phyloP scores from a whole-genome alignment of 2,113 vertebrate genomes.

The Siphamia tubifer region DNA sequence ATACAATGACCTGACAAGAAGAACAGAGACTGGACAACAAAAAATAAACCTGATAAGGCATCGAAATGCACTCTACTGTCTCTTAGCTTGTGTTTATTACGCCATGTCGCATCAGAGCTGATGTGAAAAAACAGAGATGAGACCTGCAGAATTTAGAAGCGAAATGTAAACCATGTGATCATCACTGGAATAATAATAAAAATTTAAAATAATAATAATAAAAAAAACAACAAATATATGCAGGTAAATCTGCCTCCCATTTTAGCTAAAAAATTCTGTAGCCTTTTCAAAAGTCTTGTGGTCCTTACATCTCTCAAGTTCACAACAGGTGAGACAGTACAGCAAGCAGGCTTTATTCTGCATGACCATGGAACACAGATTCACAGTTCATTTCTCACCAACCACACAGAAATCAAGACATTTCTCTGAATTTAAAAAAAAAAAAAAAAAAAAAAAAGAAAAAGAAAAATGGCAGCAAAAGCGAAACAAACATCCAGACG shows the following conservation, averaged over 20 bases:
- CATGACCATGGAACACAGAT: conserved; percentile 65
- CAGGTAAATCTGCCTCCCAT: conserved; percentile 36
- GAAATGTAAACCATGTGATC: conserved; percentile 57
- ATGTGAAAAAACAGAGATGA: conserved; percentile 42
- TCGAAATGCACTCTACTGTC: conserved; percentile 43
- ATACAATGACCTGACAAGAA: conserved; percentile 45
- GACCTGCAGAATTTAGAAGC: conserved; percentile 38
- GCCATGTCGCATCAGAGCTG: conserved; percentile 2
- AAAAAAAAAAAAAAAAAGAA: conserved; percentile 9
- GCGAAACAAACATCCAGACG: conserved; percentile 57
- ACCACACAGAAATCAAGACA: conserved; percentile 44
- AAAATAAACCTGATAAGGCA: conserved; percentile 59
- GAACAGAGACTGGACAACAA: conserved; percentile 48
- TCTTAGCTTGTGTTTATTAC: conserved; percentile 16
- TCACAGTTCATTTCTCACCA: conserved; percentile 69
- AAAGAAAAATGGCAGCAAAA: conserved; percentile 39
- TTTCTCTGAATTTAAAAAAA: conserved; percentile 26
- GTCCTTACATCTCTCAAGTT: conserved; percentile 9
- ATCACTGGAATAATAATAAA: conserved; percentile 16
- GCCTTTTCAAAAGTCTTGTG: conserved; percentile 15
- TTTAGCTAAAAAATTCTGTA: conserved; percentile 17
- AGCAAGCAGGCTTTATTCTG: conserved; percentile 44
- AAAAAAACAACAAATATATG: conserved; percentile 22
- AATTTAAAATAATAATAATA: conserved; percentile 32
- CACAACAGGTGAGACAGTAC: conserved; percentile 21